Conservation (phyloP, 2,797 vertebrate genomes). For the Nyctalus aviator region DNA sequence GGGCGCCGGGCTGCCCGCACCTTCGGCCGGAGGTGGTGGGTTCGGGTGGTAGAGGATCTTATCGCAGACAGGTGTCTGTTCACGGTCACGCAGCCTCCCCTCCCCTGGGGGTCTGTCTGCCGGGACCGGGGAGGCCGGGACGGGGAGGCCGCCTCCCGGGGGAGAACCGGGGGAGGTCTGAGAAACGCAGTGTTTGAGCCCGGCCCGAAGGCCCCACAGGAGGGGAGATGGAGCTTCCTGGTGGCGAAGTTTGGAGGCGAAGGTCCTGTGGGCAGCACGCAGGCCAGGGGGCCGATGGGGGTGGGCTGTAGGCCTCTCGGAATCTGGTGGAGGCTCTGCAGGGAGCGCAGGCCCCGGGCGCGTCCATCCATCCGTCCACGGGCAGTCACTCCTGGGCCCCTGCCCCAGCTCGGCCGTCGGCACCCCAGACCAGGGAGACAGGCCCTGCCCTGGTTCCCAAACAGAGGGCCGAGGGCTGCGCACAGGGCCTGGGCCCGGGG, state of each 20-base stretch:
- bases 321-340: background rate
- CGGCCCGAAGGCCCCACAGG: background rate
- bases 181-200: background rate
- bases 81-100: background rate
- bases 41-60: background rate
- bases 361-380: background rate
- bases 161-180: background rate
- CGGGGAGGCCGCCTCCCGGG: background rate
- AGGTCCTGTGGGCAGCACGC: background rate
- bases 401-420: background rate
- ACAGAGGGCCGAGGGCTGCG: background rate
- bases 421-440: background rate
- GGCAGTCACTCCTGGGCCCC: background rate
- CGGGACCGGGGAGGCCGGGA: background rate
- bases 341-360: background rate
- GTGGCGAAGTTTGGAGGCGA: background rate
- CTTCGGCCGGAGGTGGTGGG: background rate
- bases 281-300: background rate
- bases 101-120: background rate
- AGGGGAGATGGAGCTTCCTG: background rate
- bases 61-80: background rate
- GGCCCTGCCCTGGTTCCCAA: slow-evolving; percentile 1
- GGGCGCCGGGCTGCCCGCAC: background rate
- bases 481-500: background rate
- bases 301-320: background rate